Percentiles rank a stretch among this genome's conserved stretches.
phyloP scores from a whole-genome alignment of 2,113 vertebrate species.

The Hippocampus abdominalis region DNA sequence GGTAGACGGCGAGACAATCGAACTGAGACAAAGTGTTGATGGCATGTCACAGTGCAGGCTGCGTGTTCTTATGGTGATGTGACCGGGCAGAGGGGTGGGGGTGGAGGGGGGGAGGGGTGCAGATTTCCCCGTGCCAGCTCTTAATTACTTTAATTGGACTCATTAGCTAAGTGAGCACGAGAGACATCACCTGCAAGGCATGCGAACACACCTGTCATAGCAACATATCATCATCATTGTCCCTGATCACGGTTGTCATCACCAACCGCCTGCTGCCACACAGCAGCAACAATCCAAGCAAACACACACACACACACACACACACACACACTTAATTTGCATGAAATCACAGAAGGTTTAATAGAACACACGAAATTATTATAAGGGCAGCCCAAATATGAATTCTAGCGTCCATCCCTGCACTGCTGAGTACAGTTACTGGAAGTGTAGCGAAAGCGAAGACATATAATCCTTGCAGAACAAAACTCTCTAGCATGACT shows the following conservation, averaged over 20 bases:
- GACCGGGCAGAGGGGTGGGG: constrained; percentile 37
- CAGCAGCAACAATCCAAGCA: background rate
- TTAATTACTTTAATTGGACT: constrained; percentile 73
- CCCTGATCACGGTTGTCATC: constrained; percentile 29
- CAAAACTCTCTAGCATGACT: background rate
- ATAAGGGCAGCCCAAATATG: background rate
- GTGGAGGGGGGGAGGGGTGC: constrained; percentile 12
- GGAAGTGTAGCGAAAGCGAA: too few species aligned
- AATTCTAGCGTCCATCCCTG: background rate
- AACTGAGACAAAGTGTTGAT: constrained; percentile 19
- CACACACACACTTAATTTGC: background rate
- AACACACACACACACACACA: background rate
- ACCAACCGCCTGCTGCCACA: constrained; percentile 21
- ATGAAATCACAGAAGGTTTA: background rate
- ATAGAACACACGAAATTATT: background rate
- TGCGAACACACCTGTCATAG: constrained; percentile 62
- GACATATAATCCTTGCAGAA: background rate
- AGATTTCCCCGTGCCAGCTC: constrained; percentile 60
- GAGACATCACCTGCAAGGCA: constrained; percentile 69
- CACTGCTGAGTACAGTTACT: too few species aligned
- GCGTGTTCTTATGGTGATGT: constrained; percentile 24
- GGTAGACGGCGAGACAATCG: constrained; percentile 15
- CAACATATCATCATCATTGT: constrained; percentile 48
- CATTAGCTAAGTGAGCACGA: constrained; percentile 70
- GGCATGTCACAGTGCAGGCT: constrained; percentile 32